These are phyloP conservation scores for Sebastes elongatus DNA, from an alignment of 2,797 vertebrate genomes.

Conservation along the genomic window DNA sequence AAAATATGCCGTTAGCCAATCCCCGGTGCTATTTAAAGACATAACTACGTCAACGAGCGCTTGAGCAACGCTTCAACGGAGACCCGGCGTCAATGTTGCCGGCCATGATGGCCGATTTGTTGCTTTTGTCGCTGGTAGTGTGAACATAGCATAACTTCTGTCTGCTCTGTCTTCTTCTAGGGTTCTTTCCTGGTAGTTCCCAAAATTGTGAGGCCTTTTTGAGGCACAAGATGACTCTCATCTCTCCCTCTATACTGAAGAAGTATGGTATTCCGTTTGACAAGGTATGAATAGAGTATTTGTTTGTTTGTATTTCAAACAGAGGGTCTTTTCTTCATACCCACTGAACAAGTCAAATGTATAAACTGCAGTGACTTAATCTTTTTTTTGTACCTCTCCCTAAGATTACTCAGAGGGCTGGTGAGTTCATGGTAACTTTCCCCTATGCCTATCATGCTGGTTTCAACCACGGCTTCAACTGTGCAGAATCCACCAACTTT, in stretches of 20 bases:
- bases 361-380: not conserved
- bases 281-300: conserved; percentile 82
- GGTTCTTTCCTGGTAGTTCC: conserved; percentile 95
- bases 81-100: too few species aligned
- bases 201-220: conserved; percentile 98
- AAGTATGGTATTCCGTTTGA: conserved; percentile 97
- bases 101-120: too few species aligned
- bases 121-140: too few species aligned
- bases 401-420: conserved; percentile 96
- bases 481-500: conserved; percentile 98
- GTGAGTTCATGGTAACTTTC: conserved; percentile 98
- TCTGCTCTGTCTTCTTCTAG: conserved; percentile 66
- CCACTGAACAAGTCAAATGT: not conserved
- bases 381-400: not conserved
- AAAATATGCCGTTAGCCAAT: too few species aligned
- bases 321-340: not conserved
- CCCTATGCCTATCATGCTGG: conserved; percentile 98
- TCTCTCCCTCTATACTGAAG: conserved; percentile 95
- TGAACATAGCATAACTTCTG: not conserved
- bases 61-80: too few species aligned
- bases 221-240: conserved; percentile 97
- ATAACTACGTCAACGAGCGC: too few species aligned
- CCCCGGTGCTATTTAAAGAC: too few species aligned
- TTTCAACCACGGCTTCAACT: conserved; percentile 99
- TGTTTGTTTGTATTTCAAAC: not conserved